Conservation (phyloP, 1,140 invertebrate genomes). For the Drosophila nebulosa region DNA sequence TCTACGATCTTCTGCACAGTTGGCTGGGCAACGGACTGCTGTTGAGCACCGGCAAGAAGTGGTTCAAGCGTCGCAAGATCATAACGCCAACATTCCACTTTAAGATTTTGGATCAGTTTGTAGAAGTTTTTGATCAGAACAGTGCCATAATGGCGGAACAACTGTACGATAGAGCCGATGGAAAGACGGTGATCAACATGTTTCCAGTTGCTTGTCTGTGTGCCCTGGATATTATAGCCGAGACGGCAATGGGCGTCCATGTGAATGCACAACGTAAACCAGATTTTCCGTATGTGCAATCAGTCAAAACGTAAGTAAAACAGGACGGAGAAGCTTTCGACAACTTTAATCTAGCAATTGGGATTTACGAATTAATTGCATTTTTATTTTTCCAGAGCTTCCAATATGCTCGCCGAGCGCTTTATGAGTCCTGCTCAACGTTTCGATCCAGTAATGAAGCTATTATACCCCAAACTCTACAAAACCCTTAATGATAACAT, state of each 20-base stretch:
- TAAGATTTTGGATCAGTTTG: slow-evolving; percentile 89
- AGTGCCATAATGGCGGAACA: slow-evolving; percentile 83
- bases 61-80: slow-evolving; percentile 65
- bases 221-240: slow-evolving; percentile 80
- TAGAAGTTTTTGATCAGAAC: slow-evolving; percentile 87
- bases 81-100: slow-evolving; percentile 94
- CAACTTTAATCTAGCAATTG: too few relatives aligned
- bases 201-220: slow-evolving; percentile 66
- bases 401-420: slow-evolving; percentile 50
- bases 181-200: slow-evolving; percentile 71
- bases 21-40: slow-evolving; percentile 82
- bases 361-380: too few relatives aligned
- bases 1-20: slow-evolving; percentile 74
- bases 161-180: slow-evolving; percentile 81
- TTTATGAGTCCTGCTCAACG: slow-evolving; percentile 53
- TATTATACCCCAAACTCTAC: slow-evolving; percentile 68
- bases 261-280: slow-evolving; percentile 87
- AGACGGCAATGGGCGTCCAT: slow-evolving; percentile 92
- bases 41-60: slow-evolving; percentile 72
- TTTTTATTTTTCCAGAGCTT: slow-evolving; percentile 34
- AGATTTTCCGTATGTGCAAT: slow-evolving; percentile 87
- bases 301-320: slow-evolving; percentile 84
- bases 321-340: too few relatives aligned
- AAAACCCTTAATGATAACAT: slow-evolving; percentile 83
- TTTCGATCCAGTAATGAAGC: slow-evolving; percentile 29